These are phyloP conservation scores for Styela plicata DNA, from an alignment of 23 tunicate species.

Conservation along the genomic window DNA sequence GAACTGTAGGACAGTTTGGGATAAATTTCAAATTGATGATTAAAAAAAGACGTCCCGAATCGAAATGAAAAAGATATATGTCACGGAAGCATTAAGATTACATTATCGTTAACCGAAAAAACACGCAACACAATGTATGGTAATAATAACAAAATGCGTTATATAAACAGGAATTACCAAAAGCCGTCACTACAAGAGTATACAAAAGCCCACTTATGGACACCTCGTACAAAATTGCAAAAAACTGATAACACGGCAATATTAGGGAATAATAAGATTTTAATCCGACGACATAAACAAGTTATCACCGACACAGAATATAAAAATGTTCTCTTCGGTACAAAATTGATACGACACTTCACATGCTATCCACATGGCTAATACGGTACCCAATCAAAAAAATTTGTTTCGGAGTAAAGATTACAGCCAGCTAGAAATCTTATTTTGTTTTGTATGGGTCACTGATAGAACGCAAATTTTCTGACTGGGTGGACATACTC, in stretches of 20 bases:
- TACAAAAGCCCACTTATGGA: conserved; percentile 7
- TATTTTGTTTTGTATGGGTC: no score
- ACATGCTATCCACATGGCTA: no score
- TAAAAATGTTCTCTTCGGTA: not conserved
- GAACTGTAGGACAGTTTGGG: not conserved
- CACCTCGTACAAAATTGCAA: conserved; percentile 3
- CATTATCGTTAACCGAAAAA: no score
- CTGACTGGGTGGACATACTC: no score
- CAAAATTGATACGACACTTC: no score
- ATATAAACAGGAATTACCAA: not conserved
- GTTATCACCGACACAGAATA: not conserved
- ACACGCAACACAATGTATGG: not conserved
- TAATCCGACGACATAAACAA: no score
- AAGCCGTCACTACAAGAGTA: not conserved
- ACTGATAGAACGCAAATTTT: no score
- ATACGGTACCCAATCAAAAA: no score
- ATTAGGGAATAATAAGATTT: not conserved
- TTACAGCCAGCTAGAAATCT: no score
- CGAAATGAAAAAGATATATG: not conserved
- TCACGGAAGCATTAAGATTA: not conserved
- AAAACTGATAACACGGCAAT: not conserved
- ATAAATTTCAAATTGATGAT: no score
- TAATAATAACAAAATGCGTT: not conserved
- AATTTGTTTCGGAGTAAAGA: no score
- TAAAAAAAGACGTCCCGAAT: not conserved